Base-by-base conservation (phyloP, 2,113 vertebrate species). In the Thalassoma bifasciatum region DNA sequence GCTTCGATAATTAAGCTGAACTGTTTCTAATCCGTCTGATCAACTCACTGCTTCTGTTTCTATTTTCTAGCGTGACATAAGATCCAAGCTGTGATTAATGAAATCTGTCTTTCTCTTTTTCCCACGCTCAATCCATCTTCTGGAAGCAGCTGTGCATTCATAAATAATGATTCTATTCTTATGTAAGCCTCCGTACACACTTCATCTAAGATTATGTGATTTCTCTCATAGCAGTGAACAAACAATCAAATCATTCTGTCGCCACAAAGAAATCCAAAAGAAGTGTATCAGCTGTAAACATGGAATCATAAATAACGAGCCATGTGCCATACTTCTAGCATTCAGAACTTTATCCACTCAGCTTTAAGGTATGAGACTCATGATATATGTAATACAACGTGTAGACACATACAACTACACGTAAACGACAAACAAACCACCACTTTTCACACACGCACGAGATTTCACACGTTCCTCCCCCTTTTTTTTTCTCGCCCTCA, bases 381-480 rank as follows among this genome's bases (percentile, higher is more conserved):
- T 65, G 71, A 58, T 59, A 44, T 42, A 24, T 67, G 62, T 69
- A n/a, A n/a, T n/a, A n/a, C n/a, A n/a, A n/a, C n/a, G n/a, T n/a
- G n/a, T n/a, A n/a, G n/a, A n/a, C n/a, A n/a, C n/a, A n/a, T n/a
- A n/a, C n/a, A n/a, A n/a, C n/a, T n/a, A n/a, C n/a, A n/a, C n/a
- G n/a, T n/a, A n/a, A n/a, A n/a, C n/a, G n/a, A n/a, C n/a, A n/a
- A n/a, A n/a, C n/a, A n/a, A n/a, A n/a, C n/a, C n/a, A n/a, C n/a
- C n/a, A n/a, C n/a, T n/a, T n/a, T n/a, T n/a, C n/a, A n/a, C n/a
- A n/a, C n/a, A n/a, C n/a, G n/a, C n/a, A n/a, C n/a, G n/a, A n/a
- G n/a, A n/a, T n/a, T n/a, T n/a, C n/a, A n/a, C n/a, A n/a, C n/a
- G n/a, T n/a, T n/a, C n/a, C n/a, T n/a, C n/a, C n/a, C n/a, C n/a